Base-by-base conservation (phyloP, 2,113 vertebrate genomes). In the Rhinoderma darwinii region DNA sequence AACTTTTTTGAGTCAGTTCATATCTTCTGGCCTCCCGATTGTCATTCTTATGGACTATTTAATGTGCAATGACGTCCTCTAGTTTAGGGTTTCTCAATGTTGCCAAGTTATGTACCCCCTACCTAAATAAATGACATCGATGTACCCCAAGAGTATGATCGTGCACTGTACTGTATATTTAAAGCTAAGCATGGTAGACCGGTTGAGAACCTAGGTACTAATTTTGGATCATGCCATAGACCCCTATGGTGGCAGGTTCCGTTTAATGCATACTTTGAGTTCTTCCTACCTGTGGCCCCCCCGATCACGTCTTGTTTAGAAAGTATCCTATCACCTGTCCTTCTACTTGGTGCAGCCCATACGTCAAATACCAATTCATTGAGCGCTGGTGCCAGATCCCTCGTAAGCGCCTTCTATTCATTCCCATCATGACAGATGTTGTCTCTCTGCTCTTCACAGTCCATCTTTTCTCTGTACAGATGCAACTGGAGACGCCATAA, bases 381-480 rank as follows among this genome's bases (percentile, higher is more conserved):
- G 41, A 85, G 56, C 51, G 20, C n/a, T 63, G 43, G 25, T 43
- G 39, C 59, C 39, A 59, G 30, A 37, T 75, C 51, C 22, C 54
- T 84, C 25, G 27, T 54, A 54, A 61, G 37, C 72, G 4, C 20
- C 15, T 78, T 44, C 74, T 61, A 85, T 77, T 85, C 61, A 76
- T 61, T 50, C 56, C 43, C 74, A 51, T 27, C 44, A 51, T 81
- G 84, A 73, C 76, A 86, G 76, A 86, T 86, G 84, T 80, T 86
- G 61, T 86, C 63, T 86, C 63, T 32, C 32, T 32, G 77, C 77
- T 54, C 44, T 41, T 70, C 75, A 86, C 54, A 76, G 35, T 73
- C 76, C 43, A 80, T 81, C 47, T 50, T 70, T 79, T 86, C 75
- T 51, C 30, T n/a, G 12, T 70, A 70, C 43, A 79, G 75, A 86